A percentile compares a stretch with the other conserved stretches of the same genome.
Conservation (phyloP, 2,888 invertebrate species). For the Leucoma salicis region DNA sequence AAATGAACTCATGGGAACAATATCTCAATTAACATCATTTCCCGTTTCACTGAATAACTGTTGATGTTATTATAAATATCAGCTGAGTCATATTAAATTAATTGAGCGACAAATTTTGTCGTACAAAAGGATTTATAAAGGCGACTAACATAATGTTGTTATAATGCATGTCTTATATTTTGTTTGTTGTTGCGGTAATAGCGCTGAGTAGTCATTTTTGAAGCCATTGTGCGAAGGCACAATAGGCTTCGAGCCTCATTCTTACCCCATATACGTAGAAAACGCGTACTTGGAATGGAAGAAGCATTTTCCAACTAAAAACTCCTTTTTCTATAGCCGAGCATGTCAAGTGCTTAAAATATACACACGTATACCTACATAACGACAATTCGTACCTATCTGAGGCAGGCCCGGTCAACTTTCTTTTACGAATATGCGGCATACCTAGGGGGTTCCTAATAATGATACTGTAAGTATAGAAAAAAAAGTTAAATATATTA, state of each 20-base stretch:
- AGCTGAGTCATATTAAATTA: slow-evolving; percentile 27
- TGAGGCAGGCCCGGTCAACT: too few species aligned
- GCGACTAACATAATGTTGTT: slow-evolving; percentile 33
- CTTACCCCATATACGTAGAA: slow-evolving; percentile 5
- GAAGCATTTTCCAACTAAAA: not conserved
- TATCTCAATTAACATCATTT: slow-evolving; percentile 27
- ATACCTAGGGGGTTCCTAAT: too few species aligned
- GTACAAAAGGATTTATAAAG: slow-evolving; percentile 33
- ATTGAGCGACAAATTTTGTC: slow-evolving; percentile 23
- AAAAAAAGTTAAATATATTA: too few species aligned
- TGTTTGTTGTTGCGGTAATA: slow-evolving; percentile 30
- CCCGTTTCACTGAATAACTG: slow-evolving; percentile 25
- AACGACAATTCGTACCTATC: too few species aligned
- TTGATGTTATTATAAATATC: slow-evolving; percentile 16
- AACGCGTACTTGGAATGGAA: slow-evolving; percentile 4
- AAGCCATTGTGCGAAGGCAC: slow-evolving; percentile 17
- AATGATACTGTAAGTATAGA: too few species aligned
- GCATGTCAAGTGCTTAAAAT: too few species aligned
- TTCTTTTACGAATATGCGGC: too few species aligned
- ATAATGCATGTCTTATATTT: slow-evolving; percentile 43
- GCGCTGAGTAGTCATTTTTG: slow-evolving; percentile 22
- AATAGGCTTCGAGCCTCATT: slow-evolving; percentile 4
- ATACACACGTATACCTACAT: too few species aligned
- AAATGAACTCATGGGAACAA: slow-evolving; percentile 34
- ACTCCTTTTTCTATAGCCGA: too few species aligned